phyloP scores from a whole-genome alignment of 92 coral and sea anemone genomes.

The Epizoanthus rinbou region DNA sequence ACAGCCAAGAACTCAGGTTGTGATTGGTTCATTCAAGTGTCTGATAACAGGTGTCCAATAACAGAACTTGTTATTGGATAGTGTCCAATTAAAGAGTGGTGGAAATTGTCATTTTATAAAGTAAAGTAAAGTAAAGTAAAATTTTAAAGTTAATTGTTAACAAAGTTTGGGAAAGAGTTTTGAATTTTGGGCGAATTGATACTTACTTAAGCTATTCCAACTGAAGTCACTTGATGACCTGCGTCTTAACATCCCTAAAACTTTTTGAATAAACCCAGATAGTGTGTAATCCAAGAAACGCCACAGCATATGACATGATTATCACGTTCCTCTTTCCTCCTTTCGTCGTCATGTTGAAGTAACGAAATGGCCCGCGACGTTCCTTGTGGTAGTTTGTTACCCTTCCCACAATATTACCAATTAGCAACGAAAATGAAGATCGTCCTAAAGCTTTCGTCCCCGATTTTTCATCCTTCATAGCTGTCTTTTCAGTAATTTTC shows the following conservation, averaged over 20 bases:
- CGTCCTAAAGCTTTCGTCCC: slow-evolving; percentile 14
- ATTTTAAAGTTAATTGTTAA: too few relatives aligned
- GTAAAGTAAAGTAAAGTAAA: too few relatives aligned
- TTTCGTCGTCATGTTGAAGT: slow-evolving; percentile 67
- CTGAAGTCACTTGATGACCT: slow-evolving; percentile 1
- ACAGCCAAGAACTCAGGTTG: too few relatives aligned
- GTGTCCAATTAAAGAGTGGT: too few relatives aligned
- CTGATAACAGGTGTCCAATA: too few relatives aligned
- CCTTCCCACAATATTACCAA: slow-evolving; percentile 44
- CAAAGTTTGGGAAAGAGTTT: too few relatives aligned
- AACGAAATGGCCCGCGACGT: slow-evolving; percentile 43
- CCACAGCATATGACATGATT: slow-evolving; percentile 61
- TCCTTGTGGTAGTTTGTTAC: not conserved
- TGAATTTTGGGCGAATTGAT: too few relatives aligned
- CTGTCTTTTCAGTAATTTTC: not conserved
- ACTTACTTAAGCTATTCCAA: not conserved
- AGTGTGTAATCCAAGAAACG: slow-evolving; percentile 77
- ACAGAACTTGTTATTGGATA: too few relatives aligned
- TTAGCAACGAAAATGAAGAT: slow-evolving; percentile 38
- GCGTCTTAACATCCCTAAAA: slow-evolving; percentile 24
- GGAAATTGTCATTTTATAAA: too few relatives aligned
- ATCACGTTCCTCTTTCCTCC: slow-evolving; percentile 77
- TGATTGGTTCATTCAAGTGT: too few relatives aligned
- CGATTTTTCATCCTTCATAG: slow-evolving; percentile 1
- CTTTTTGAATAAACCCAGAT: slow-evolving; percentile 80